Percentiles rank a stretch among this genome's conserved stretches.
Evolutionary conservation across 2,797 vertebrate species (phyloP).

Genomic region (Poeciliopsis presidionis): DNA sequence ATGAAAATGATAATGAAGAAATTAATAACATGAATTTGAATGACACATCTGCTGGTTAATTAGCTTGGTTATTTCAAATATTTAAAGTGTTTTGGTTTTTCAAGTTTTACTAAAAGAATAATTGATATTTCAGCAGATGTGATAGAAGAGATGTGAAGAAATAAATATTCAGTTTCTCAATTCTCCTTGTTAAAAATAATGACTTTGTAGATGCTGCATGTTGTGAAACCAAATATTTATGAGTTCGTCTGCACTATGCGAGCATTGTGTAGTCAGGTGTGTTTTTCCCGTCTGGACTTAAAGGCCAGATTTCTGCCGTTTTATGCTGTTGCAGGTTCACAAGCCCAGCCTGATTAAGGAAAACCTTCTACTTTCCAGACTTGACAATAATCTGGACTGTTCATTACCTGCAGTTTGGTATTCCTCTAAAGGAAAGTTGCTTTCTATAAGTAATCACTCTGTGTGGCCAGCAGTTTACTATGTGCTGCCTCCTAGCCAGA

Average conservation of each 20-base stretch:
- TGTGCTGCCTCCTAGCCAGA: constrained; percentile 75
- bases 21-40: not conserved
- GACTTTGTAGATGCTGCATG: constrained; percentile 16
- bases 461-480: constrained; percentile 78
- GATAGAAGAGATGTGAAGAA: not conserved
- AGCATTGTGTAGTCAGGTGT: constrained; percentile 51
- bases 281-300: constrained; percentile 57
- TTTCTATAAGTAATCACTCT: constrained; percentile 72
- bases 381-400: constrained; percentile 69
- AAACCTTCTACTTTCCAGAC: constrained; percentile 43
- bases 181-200: constrained; percentile 11
- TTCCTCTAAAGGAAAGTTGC: constrained; percentile 63
- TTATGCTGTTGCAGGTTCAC: constrained; percentile 44
- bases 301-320: constrained; percentile 37
- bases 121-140: not conserved
- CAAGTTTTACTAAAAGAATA: not conserved
- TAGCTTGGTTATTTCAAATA: not conserved
- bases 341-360: constrained; percentile 61
- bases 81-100: not conserved
- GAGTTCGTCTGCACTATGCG: constrained; percentile 51
- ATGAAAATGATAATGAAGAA: not conserved
- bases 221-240: constrained; percentile 32
- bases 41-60: not conserved
- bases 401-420: constrained; percentile 60
- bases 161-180: constrained; percentile 3